Percentiles rank a stretch among this genome's conserved stretches.
phyloP scores from a whole-genome alignment of 2,797 vertebrate species.

The Gymnopithys bicolor region DNA sequence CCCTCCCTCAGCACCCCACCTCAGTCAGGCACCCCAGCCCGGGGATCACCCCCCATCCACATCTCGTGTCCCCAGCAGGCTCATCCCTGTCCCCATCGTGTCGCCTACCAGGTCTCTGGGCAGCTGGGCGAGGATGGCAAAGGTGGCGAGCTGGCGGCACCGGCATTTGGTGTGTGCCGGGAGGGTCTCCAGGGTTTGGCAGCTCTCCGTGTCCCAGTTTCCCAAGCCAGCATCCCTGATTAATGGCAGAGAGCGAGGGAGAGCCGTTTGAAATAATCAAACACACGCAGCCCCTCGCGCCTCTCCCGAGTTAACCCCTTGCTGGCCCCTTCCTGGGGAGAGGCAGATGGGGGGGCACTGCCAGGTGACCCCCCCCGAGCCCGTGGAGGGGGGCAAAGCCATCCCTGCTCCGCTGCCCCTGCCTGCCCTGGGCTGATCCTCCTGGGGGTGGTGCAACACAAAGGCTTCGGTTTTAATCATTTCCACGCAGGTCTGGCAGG shows the following conservation, averaged over 20 bases:
- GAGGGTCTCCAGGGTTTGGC: slow-evolving; percentile 92
- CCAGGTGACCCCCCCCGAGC: neutral
- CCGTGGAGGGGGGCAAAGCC: neutral
- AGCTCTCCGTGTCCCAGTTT: slow-evolving; percentile 96
- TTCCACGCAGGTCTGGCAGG: neutral
- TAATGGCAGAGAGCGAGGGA: slow-evolving; percentile 4
- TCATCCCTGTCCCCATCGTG: neutral
- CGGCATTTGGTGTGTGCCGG: slow-evolving; percentile 95
- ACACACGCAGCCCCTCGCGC: neutral
- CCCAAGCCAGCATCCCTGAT: slow-evolving; percentile 92
- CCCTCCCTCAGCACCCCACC: accelerated
- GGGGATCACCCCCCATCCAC: accelerated
- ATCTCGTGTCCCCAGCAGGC: accelerated
- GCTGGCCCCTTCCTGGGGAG: neutral
- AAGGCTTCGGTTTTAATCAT: neutral
- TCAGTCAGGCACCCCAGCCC: neutral
- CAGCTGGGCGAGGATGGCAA: slow-evolving; percentile 93
- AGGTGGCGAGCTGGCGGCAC: slow-evolving; percentile 95
- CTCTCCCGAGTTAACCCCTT: slow-evolving; percentile 6
- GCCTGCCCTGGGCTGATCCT: neutral
- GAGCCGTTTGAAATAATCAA: slow-evolving; percentile 42
- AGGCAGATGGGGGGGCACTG: neutral
- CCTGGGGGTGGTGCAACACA: accelerated
- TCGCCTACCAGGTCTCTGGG: slow-evolving; percentile 94
- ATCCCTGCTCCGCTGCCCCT: too few relatives aligned